Evolutionary conservation across 2,797 vertebrate genomes (phyloP).

Genomic region (Hemitrygon akajei): DNA sequence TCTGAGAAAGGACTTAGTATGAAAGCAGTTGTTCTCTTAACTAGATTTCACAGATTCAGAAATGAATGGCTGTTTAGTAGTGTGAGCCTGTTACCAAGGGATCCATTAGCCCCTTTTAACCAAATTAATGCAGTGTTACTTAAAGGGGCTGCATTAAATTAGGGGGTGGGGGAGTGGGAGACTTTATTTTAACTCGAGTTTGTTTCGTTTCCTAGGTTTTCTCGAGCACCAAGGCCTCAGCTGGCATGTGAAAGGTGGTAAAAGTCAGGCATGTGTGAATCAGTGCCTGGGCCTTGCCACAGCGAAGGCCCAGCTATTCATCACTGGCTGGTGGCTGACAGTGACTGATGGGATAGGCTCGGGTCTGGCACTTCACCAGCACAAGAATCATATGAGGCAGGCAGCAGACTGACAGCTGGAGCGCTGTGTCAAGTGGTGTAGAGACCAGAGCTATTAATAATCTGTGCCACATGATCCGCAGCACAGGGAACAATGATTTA

Average conservation of each 20-base stretch:
- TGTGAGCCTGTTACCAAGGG: slow-evolving; percentile 83
- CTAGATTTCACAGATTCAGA: slow-evolving; percentile 89
- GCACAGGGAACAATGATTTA: slow-evolving; percentile 65
- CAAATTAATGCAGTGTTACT: slow-evolving; percentile 97
- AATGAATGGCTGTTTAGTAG: slow-evolving; percentile 96
- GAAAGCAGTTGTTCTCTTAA: slow-evolving; percentile 86
- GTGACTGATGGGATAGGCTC: slow-evolving; percentile 90
- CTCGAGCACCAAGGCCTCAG: slow-evolving; percentile 60
- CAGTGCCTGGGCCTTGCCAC: slow-evolving; percentile 60
- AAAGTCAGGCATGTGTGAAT: slow-evolving; percentile 65
- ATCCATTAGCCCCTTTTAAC: slow-evolving; percentile 97
- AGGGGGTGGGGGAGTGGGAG: slow-evolving; percentile 36
- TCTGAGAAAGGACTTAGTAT: slow-evolving; percentile 83
- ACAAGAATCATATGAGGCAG: slow-evolving; percentile 78
- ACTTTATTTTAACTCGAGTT: slow-evolving; percentile 18
- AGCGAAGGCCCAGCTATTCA: slow-evolving; percentile 73
- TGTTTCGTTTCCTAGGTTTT: slow-evolving; percentile 54
- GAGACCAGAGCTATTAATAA: slow-evolving; percentile 99
- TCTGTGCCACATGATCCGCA: slow-evolving; percentile 80
- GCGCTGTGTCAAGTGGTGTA: slow-evolving; percentile 95
- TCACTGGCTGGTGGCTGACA: slow-evolving; percentile 86
- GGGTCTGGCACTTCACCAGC: slow-evolving; percentile 85
- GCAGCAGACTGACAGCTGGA: slow-evolving; percentile 95
- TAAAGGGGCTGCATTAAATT: slow-evolving; percentile 81
- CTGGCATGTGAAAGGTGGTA: slow-evolving; percentile 62